phyloP scores from a whole-genome alignment of 1,140 invertebrate species.

The Drosophila equinoxialis region DNA sequence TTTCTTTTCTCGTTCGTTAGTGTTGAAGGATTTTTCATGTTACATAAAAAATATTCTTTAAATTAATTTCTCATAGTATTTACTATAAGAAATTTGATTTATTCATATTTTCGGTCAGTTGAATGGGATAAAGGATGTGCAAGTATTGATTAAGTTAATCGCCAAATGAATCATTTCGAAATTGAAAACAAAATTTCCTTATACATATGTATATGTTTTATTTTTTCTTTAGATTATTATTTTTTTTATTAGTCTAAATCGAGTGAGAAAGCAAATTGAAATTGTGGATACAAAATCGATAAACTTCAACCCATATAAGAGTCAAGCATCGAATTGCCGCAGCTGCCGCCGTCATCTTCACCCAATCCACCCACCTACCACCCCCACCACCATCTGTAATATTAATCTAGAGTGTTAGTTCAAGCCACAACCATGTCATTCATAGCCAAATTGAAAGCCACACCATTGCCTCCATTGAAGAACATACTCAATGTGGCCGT shows the following conservation, averaged over 20 bases:
- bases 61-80: slow-evolving; percentile 26
- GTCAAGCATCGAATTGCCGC: slow-evolving; percentile 47
- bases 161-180: slow-evolving; percentile 5
- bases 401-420: slow-evolving; percentile 26
- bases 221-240: slow-evolving; percentile 5
- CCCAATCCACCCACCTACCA: slow-evolving; percentile 29
- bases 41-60: slow-evolving; percentile 45
- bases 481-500: slow-evolving; percentile 91
- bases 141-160: neutral
- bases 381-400: slow-evolving; percentile 38
- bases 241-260: slow-evolving; percentile 14
- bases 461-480: slow-evolving; percentile 87
- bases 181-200: slow-evolving; percentile 7
- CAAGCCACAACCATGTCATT: slow-evolving; percentile 74
- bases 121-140: neutral
- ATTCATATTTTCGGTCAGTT: slow-evolving; percentile 5
- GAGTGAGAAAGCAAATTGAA: slow-evolving; percentile 8
- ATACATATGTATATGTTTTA: too few species aligned
- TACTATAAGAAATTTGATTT: slow-evolving; percentile 1
- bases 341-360: slow-evolving; percentile 64
- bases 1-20: slow-evolving; percentile 53
- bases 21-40: slow-evolving; percentile 43
- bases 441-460: slow-evolving; percentile 80
- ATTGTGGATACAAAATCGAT: slow-evolving; percentile 60
- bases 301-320: slow-evolving; percentile 56